phyloP scores from a whole-genome alignment of 1,140 invertebrate species.

The Sminthurinus signatus region DNA sequence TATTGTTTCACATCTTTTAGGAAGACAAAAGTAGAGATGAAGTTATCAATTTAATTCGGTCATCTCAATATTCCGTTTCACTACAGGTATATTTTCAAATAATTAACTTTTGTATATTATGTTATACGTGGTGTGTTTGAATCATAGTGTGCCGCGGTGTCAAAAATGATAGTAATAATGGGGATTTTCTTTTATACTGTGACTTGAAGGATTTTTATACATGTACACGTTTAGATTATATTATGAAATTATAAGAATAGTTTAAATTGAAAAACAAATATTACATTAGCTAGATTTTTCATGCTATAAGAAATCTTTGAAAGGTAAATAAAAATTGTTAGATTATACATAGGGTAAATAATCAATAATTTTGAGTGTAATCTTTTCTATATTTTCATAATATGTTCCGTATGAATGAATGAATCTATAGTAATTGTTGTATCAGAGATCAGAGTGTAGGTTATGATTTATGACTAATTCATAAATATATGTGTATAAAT shows the following conservation, averaged over 20 bases:
- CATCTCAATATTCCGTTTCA: conserved; percentile 69
- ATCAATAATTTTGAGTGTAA: no score
- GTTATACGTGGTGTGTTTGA: not conserved
- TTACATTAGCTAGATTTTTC: no score
- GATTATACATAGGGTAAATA: no score
- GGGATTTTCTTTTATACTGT: not conserved
- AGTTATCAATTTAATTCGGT: conserved; percentile 86
- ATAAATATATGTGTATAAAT: no score
- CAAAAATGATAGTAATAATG: not conserved
- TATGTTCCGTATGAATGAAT: no score
- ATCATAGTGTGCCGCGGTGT: not conserved
- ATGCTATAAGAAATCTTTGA: no score
- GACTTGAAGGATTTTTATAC: not conserved
- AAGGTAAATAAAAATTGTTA: no score
- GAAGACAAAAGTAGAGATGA: conserved; percentile 80
- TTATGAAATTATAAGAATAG: not conserved
- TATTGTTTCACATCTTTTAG: no score
- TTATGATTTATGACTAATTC: no score
- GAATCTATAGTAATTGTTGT: no score
- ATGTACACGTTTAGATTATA: not conserved
- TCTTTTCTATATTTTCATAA: no score
- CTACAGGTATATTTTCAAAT: conserved; percentile 62
- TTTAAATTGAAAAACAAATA: not conserved
- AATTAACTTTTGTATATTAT: not conserved
- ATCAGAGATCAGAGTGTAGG: no score